phyloP scores from a whole-genome alignment of 2,113 vertebrate genomes.

The Embiotoca jacksoni region DNA sequence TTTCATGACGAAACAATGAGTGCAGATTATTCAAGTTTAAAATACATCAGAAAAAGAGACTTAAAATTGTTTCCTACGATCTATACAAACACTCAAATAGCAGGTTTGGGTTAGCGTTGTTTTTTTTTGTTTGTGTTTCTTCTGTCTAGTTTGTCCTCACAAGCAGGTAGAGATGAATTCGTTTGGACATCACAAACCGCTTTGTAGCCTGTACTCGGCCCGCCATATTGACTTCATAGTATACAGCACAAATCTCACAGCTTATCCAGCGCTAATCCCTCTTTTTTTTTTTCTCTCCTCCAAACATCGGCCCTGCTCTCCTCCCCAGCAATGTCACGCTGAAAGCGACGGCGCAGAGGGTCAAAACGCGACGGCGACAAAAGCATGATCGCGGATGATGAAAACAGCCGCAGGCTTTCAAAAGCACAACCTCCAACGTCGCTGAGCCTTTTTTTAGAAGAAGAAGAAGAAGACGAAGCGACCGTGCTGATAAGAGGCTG shows the following conservation, averaged over 20 bases:
- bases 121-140: too few species aligned
- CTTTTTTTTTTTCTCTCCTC: not conserved
- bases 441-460: not conserved
- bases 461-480: not conserved
- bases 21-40: too few species aligned
- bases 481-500: too few species aligned
- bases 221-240: slow-evolving; percentile 5
- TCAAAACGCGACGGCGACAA: not conserved
- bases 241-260: slow-evolving; percentile 40
- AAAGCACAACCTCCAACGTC: not conserved
- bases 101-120: too few species aligned
- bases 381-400: not conserved
- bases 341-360: not conserved
- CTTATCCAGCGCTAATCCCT: slow-evolving; percentile 45
- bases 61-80: too few species aligned
- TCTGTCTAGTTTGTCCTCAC: too few species aligned
- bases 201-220: not conserved
- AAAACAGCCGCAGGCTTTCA: not conserved
- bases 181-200: too few species aligned
- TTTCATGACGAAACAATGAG: too few species aligned
- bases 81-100: too few species aligned
- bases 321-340: slow-evolving; percentile 1
- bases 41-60: too few species aligned
- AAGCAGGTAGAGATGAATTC: too few species aligned
- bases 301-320: slow-evolving; percentile 15